Percentiles rank a stretch among this genome's conserved stretches.
These are phyloP conservation scores for Penaeus chinensis DNA, from an alignment of 1,140 invertebrate genomes.

Conservation along the genomic window DNA sequence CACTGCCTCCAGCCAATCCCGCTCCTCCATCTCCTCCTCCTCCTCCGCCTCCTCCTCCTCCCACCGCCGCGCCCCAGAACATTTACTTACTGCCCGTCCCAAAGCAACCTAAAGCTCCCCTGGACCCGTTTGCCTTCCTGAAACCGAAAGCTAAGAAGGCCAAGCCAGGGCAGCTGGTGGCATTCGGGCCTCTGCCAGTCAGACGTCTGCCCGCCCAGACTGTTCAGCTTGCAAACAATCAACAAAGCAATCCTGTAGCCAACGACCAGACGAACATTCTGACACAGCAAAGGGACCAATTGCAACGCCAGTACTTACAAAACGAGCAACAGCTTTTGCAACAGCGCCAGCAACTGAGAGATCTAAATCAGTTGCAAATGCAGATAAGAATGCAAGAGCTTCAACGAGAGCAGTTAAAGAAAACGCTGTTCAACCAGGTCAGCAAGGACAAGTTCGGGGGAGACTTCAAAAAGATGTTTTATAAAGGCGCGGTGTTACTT, in stretches of 20 bases:
- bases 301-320: conserved; percentile 25
- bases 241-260: neutral
- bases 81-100: neutral
- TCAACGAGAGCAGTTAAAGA: conserved; percentile 23
- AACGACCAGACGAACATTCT: neutral
- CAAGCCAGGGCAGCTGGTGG: conserved; percentile 38
- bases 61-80: no score
- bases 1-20: conserved; percentile 20
- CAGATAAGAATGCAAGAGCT: conserved; percentile 37
- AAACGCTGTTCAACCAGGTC: conserved; percentile 27
- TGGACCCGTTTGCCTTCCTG: conserved; percentile 11
- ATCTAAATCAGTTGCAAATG: conserved; percentile 38
- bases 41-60: neutral
- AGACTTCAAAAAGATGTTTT: conserved; percentile 53
- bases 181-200: conserved; percentile 16
- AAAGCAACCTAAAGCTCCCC: conserved; percentile 15
- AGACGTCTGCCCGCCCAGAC: neutral
- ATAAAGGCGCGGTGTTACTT: conserved; percentile 52
- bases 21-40: conserved; percentile 28
- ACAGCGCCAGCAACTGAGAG: conserved; percentile 16
- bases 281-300: conserved; percentile 25
- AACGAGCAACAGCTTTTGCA: conserved; percentile 32
- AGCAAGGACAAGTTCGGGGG: conserved; percentile 37
- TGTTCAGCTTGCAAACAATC: neutral
- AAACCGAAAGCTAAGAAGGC: conserved; percentile 13